These are phyloP conservation scores for Gymnogyps californianus DNA, from an alignment of 2,113 vertebrate genomes.

Conservation along the genomic window DNA sequence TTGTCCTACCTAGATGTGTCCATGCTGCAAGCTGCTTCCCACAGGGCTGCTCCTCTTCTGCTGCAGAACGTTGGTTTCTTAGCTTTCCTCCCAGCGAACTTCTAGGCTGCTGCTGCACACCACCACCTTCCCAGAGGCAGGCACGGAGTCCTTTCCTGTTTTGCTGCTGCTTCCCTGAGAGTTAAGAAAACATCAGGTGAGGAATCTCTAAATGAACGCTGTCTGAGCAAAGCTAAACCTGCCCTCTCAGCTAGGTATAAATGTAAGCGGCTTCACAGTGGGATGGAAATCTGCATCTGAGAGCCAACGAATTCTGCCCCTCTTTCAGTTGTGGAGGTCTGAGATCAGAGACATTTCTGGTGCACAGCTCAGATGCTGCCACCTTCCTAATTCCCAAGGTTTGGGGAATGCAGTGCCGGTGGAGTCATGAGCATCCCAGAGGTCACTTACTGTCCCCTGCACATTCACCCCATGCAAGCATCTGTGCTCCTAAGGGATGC, in stretches of 20 bases:
- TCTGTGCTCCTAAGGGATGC: neutral
- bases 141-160: neutral
- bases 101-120: neutral
- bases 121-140: neutral
- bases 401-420: neutral
- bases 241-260: neutral
- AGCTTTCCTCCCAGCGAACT: neutral
- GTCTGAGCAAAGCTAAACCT: neutral
- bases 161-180: neutral
- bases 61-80: neutral
- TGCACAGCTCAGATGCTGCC: neutral
- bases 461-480: rapidly evolving
- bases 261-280: neutral
- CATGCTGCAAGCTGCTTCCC: neutral
- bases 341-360: neutral
- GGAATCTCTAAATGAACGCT: neutral
- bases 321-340: neutral
- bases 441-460: neutral
- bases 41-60: neutral
- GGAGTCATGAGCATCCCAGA: neutral
- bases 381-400: neutral
- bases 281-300: neutral
- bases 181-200: neutral
- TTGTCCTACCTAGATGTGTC: neutral
- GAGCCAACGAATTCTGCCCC: neutral